Evolutionary conservation across 2,888 invertebrate species (phyloP).

Genomic region (Rotaria magnacalcarata): DNA sequence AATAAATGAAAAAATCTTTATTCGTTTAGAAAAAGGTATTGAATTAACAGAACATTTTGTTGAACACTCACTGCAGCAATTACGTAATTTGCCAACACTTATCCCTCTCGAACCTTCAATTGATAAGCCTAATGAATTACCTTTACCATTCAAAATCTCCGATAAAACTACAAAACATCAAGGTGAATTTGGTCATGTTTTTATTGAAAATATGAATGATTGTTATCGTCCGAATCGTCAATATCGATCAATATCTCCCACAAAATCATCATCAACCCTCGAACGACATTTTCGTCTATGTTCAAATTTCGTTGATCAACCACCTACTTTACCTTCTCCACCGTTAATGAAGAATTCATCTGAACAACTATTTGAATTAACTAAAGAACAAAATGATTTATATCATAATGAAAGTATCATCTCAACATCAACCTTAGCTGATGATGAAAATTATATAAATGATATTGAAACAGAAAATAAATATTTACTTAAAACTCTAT

Average conservation of each 20-base stretch:
- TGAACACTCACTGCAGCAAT: neutral
- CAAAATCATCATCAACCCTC: neutral
- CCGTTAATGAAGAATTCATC: neutral
- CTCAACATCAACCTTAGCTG: neutral
- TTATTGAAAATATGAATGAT: neutral
- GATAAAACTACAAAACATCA: neutral
- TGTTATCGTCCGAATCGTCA: neutral
- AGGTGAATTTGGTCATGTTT: slow-evolving; percentile 1
- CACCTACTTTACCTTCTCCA: neutral
- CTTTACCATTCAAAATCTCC: neutral
- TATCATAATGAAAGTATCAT: neutral
- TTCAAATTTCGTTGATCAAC: neutral
- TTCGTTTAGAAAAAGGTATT: neutral
- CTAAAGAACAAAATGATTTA: neutral
- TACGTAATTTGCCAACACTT: neutral
- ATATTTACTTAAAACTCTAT: slow-evolving; percentile 37
- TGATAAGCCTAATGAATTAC: neutral
- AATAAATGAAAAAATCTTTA: too few species aligned
- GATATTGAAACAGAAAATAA: slow-evolving; percentile 41
- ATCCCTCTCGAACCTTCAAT: neutral
- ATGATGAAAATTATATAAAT: neutral
- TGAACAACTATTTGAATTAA: neutral
- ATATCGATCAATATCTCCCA: neutral
- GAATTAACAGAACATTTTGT: neutral
- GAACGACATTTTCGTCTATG: slow-evolving; percentile 14